phyloP scores from a whole-genome alignment of 1,140 invertebrate species.

The Bathynomus jamesi region DNA sequence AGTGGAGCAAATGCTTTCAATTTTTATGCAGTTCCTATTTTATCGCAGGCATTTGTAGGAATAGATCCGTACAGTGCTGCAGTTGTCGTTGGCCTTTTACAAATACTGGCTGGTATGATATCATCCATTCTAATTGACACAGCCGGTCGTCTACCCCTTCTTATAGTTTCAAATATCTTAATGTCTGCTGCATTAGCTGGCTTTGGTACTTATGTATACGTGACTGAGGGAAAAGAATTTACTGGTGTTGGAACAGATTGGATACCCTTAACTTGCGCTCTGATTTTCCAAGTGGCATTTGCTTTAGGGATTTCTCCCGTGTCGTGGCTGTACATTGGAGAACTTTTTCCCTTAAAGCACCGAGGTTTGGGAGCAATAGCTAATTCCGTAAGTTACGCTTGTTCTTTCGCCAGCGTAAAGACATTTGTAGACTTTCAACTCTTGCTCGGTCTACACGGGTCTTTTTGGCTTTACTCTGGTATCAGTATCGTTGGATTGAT shows the following conservation, averaged over 20 bases:
- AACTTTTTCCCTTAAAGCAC: slow-evolving; percentile 77
- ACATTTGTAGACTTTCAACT: slow-evolving; percentile 72
- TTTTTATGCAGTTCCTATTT: slow-evolving; percentile 72
- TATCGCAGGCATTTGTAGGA: slow-evolving; percentile 60
- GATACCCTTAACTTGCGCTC: slow-evolving; percentile 70
- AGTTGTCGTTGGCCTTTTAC: slow-evolving; percentile 66
- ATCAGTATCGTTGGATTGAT: slow-evolving; percentile 71
- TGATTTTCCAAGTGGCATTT: slow-evolving; percentile 73
- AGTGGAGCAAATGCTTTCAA: slow-evolving; percentile 72
- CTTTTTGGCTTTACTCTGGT: slow-evolving; percentile 81
- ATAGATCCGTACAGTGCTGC: slow-evolving; percentile 74
- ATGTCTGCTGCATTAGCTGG: slow-evolving; percentile 71
- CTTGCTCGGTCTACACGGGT: slow-evolving; percentile 64
- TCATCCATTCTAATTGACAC: slow-evolving; percentile 71
- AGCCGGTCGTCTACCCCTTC: slow-evolving; percentile 63
- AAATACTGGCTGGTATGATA: slow-evolving; percentile 64
- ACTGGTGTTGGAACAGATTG: slow-evolving; percentile 54
- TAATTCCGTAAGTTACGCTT: slow-evolving; percentile 75
- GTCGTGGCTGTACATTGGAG: slow-evolving; percentile 76
- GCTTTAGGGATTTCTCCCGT: slow-evolving; percentile 82
- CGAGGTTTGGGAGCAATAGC: slow-evolving; percentile 73
- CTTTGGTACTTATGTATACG: slow-evolving; percentile 71
- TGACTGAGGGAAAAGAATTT: slow-evolving; percentile 41
- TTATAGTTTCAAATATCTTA: slow-evolving; percentile 69
- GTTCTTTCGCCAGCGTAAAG: slow-evolving; percentile 80